Base-by-base conservation (phyloP, 2,797 vertebrate species). In the Myiothlypis chrysogaster region DNA sequence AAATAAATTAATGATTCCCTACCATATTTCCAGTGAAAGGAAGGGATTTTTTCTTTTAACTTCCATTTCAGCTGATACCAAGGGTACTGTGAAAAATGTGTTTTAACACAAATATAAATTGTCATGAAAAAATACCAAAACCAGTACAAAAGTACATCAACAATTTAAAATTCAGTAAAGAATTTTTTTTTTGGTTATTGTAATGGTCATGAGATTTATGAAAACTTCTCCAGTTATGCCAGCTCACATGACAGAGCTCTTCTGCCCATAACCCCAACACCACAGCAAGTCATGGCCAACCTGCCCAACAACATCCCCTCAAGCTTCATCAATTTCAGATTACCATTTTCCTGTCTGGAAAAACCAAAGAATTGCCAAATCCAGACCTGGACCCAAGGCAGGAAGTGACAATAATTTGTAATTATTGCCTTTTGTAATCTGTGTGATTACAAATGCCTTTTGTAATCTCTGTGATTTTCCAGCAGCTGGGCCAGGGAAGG, bases 1-100 rank as follows among this genome's bases (percentile, higher is more conserved):
- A 20, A 90, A 86, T 75, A 44, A 91, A 71, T 81, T 75, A 80
- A 89, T 59, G 10, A 90, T 81, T 27, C 7, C n/a, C 25, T 86
- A 60, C 5, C 25, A 47, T 8, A 15, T 77, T 88, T 73, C 35
- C 37, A 83, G 25, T 37, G 7, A 14, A 80, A 87, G 10, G 7
- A 32, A 83, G 44, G 68, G 23, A 64, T 22, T 68, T 46, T 46
- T 46, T 46, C 46, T 47, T 77, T 65, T 47, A 1, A 60, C 63
- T 72, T 85, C 35, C 34, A 7, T 75, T 83, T 75, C 27, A 46
- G 17, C 34, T 64, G 20, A 69, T 47, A 90, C 7, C 14, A 49
- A 73, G 3, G 9, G 12, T 68, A 47, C 16, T 16, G 8, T 4
- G 4, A 70, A 90, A 83, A 24, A 83, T 79, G 17, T 60, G 10